A percentile compares a stretch with the other conserved stretches of the same genome.
Evolutionary conservation across 2,113 vertebrate genomes (phyloP).

Genomic region (Vidua chalybeata): DNA sequence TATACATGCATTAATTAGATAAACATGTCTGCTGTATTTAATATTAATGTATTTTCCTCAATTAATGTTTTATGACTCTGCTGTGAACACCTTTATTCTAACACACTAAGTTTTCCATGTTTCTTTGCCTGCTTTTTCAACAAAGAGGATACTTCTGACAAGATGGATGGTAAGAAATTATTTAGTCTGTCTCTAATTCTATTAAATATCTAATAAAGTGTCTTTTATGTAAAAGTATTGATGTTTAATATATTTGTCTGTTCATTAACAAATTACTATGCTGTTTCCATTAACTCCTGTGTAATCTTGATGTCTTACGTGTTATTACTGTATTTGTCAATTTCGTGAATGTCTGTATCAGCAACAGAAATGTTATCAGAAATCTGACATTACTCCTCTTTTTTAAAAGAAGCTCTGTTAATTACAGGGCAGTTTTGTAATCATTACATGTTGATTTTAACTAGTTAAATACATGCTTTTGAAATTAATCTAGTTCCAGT

Average conservation of each 20-base stretch:
- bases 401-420: neutral
- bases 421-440: neutral
- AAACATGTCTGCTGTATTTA: constrained; percentile 40
- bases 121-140: constrained; percentile 84
- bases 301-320: neutral
- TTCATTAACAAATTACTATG: neutral
- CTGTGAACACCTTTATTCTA: constrained; percentile 74
- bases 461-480: neutral
- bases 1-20: constrained; percentile 19
- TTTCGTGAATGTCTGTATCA: neutral
- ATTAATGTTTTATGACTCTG: constrained; percentile 60
- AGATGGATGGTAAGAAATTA: constrained; percentile 95
- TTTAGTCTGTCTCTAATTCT: constrained; percentile 65
- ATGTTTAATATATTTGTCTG: constrained; percentile 4
- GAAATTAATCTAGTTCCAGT: neutral
- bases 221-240: constrained; percentile 7
- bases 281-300: neutral
- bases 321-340: neutral
- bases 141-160: constrained; percentile 99
- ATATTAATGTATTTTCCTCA: constrained; percentile 66
- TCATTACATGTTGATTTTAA: neutral
- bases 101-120: constrained; percentile 83
- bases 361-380: neutral
- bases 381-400: neutral
- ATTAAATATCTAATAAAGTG: neutral